Evolutionary conservation across 2,888 invertebrate species (phyloP).

Genomic region (Acronicta alni): DNA sequence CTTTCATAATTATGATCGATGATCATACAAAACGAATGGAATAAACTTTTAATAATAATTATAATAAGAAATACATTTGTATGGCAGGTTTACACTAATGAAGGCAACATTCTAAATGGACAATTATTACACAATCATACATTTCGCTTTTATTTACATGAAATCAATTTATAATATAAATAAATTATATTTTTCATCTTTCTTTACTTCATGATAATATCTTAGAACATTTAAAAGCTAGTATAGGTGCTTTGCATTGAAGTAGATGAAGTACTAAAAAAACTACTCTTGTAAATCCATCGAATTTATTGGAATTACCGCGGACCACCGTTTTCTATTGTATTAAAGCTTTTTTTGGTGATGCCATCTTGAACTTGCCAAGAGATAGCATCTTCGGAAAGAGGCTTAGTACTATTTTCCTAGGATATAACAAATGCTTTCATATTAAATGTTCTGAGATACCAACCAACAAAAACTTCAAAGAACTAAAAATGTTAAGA

Average conservation of each 20-base stretch:
- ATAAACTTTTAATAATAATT: slow-evolving; percentile 30
- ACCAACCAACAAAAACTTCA: slow-evolving; percentile 11
- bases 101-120: slow-evolving; percentile 66
- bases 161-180: slow-evolving; percentile 26
- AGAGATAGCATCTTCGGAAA: too few relatives aligned
- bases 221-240: slow-evolving; percentile 13
- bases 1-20: neutral
- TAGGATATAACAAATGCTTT: neutral
- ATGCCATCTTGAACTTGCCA: too few relatives aligned
- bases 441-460: slow-evolving; percentile 19
- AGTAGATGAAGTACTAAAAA: too few relatives aligned
- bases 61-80: slow-evolving; percentile 34
- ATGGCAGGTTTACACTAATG: slow-evolving; percentile 47
- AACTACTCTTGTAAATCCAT: too few relatives aligned
- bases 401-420: too few relatives aligned
- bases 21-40: slow-evolving; percentile 3
- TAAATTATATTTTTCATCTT: neutral
- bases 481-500: slow-evolving; percentile 8
- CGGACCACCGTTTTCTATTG: too few relatives aligned
- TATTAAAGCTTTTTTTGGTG: too few relatives aligned
- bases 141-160: slow-evolving; percentile 16
- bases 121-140: slow-evolving; percentile 45
- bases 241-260: too few relatives aligned
- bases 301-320: too few relatives aligned
- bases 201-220: neutral